Evolutionary conservation across 2,888 invertebrate genomes (phyloP).

Genomic region (Rhagonycha lutea): DNA sequence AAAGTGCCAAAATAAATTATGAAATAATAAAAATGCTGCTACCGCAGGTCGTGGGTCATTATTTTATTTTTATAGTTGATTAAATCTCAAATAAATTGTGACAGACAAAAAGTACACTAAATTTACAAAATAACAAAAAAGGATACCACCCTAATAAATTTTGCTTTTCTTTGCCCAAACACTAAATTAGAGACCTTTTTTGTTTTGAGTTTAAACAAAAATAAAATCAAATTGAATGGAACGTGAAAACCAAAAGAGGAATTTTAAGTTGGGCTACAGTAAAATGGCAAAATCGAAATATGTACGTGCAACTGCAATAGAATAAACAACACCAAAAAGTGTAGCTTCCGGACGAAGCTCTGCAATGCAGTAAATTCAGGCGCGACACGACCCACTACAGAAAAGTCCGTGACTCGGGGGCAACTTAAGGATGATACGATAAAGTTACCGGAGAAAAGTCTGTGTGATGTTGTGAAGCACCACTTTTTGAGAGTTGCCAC

Average conservation of each 20-base stretch:
- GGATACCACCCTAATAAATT: not conserved
- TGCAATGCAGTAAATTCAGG: constrained; percentile 40
- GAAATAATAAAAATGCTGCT: not conserved
- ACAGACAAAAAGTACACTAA: not conserved
- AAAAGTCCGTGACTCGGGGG: constrained; percentile 25
- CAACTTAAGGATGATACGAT: constrained; percentile 21
- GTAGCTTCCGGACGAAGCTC: constrained; percentile 39
- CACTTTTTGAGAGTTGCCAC: constrained; percentile 26
- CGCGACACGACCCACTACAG: constrained; percentile 39
- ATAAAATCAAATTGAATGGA: not conserved
- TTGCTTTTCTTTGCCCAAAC: not conserved
- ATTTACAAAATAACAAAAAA: not conserved
- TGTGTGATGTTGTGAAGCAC: constrained; percentile 19
- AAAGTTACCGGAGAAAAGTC: constrained; percentile 14
- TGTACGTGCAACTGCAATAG: constrained; percentile 30
- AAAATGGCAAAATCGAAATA: not conserved
- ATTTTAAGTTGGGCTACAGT: not conserved
- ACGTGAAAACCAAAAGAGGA: not conserved
- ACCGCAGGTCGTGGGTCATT: not conserved
- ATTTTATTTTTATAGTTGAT: not conserved
- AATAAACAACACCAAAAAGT: constrained; percentile 31
- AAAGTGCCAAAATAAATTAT: not conserved
- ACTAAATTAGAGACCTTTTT: not conserved
- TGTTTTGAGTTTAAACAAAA: not conserved
- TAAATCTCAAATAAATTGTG: not conserved